Evolutionary conservation across 2,113 vertebrate genomes (phyloP), one percentile per base, ranked within the genome.

Genomic region (Castor canadensis): DNA sequence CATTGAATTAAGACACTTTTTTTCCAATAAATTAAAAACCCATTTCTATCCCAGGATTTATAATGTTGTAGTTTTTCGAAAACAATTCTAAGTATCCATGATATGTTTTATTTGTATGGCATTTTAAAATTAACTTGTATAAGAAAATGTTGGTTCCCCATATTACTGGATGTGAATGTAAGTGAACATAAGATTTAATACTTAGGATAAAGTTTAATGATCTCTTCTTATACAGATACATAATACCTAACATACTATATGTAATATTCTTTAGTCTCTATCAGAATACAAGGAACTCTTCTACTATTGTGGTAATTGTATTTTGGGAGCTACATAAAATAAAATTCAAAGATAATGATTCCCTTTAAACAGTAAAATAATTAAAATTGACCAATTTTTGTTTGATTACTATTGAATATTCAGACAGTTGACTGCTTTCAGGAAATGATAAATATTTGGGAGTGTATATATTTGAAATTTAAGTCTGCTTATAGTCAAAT

Each of bases 321-420:
- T 91, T 73, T 64, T 94, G 5, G 43, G 47, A 1, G 28, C 49
- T 60, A 56, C 3, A 52, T 58, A 76, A 20, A 40, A 60, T 43
- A 86, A 75, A 87, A 3, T 72, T 75, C 1, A 12, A 38, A 80
- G 9, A 72, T 38, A 85, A 89, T 85, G 16, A 75, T 92, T 90
- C 85, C 66, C n/a, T n/a, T 38, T 76, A 95, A 52, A 66, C 43
- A 62, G 19, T 58, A 80, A n/a, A 5, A 81, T 45, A 75, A 87
- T 38, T 15, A 12, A 45, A 87, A 62, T 62, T 92, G 24, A 60
- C 19, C 16, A 87, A 28, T n/a, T 82, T 95, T 92, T 60, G 26
- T 87, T 92, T 58, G 10, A 85, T 79, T 83, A 3, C 3, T 60
- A 38, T 81, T 90, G 52, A 93, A 79, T 87, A 67, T 69, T 95